Evolutionary conservation across 2,113 vertebrate species (phyloP), one percentile per base, ranked within the genome.

Genomic region (Pseudolaguvia tuberculata): DNA sequence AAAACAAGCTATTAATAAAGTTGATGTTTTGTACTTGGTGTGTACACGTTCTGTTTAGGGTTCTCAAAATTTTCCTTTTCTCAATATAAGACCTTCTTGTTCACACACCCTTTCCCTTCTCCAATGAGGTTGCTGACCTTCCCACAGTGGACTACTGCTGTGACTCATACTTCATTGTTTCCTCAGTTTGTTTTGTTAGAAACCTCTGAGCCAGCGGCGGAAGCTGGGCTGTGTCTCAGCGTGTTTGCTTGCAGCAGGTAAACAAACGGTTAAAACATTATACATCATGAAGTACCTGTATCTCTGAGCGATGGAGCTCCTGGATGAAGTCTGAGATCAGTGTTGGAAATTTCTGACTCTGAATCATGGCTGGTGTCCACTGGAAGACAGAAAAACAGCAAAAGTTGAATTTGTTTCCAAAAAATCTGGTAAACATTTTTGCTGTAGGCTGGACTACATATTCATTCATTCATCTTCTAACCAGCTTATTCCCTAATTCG

Each of bases 71-170:
- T 42, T 42, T 42, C 39, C 8, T 42, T 4, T 42, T 61, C 72
- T 80, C 67, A 25, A 27, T 65, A 53, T 48, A 74, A 61, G n/a
- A 47, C 48, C 65, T 48, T 29, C 23, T 25, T 23, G 65, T 68
- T 77, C 76, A 69, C 68, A 78, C 79, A 67, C 74, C 77, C 71
- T 78, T 78, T 79, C 39, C 51, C 20, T 56, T 58, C 51, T 79
- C 51, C 71, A 75, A 23, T 27, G 74, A 72, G 76, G 31, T 59
- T 71, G 59, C 74, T 53, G 70, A 72, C 69, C 53, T 82, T 77
- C 65, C 56, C 72, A 80, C 61, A 68, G 53, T 42, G 65, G 39
- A 12, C 73, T 50, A 70, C 47, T 45, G 31, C 27, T 59, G 70
- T 77, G 59, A 72, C 58, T 75, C 62, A 61, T 61, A 23, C 35